A percentile compares a stretch with the other conserved stretches of the same genome.
phyloP scores from a whole-genome alignment of 2,797 vertebrate genomes.

The Malacoraja senta region DNA sequence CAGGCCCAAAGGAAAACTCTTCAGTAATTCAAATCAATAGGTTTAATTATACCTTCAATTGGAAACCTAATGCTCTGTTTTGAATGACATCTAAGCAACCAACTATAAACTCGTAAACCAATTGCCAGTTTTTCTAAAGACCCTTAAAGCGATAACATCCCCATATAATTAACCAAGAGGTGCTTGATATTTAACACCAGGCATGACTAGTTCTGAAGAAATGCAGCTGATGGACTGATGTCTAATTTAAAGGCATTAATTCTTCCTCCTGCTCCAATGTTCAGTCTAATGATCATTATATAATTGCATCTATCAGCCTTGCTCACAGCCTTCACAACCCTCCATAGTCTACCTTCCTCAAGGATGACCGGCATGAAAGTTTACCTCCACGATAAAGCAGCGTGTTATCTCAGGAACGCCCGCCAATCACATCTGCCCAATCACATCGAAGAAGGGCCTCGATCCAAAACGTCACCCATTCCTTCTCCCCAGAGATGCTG shows the following conservation, averaged over 20 bases:
- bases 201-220: constrained; percentile 32
- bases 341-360: not conserved
- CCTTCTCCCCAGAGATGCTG: no score
- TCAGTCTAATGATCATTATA: constrained; percentile 10
- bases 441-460: no score
- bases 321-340: not conserved
- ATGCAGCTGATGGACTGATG: constrained; percentile 13
- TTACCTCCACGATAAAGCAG: not conserved
- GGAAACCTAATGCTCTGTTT: constrained; percentile 27
- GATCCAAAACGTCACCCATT: no score
- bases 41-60: constrained; percentile 14
- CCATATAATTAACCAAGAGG: constrained; percentile 31
- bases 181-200: constrained; percentile 34
- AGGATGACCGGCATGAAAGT: not conserved
- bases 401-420: not conserved
- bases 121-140: constrained; percentile 30
- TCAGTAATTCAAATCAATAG: constrained; percentile 37
- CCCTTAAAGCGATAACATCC: constrained; percentile 31
- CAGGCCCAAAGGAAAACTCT: constrained; percentile 2
- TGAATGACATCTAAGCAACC: constrained; percentile 36
- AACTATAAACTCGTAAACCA: constrained; percentile 36
- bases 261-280: not conserved
- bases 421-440: not conserved
- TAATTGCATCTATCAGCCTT: not conserved
- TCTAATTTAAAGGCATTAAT: constrained; percentile 21